Evolutionary conservation across 2,888 invertebrate genomes (phyloP).

Genomic region (Spatulosminthurus flaviceps): DNA sequence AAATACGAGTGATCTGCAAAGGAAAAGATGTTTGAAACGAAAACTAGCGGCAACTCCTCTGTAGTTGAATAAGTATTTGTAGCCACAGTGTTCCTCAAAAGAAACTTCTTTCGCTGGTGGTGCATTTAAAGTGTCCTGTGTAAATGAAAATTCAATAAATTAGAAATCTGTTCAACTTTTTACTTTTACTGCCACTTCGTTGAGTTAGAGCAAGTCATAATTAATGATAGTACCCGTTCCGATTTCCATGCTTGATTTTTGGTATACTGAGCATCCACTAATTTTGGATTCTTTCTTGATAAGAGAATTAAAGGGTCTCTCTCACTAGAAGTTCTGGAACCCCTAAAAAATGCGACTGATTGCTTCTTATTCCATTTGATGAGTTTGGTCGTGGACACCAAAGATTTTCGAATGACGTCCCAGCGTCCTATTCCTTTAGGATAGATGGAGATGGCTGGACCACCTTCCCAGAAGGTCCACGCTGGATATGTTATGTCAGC

Average conservation of each 20-base stretch:
- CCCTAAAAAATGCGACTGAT: slow-evolving; percentile 80
- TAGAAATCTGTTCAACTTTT: background rate
- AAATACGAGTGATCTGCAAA: slow-evolving; percentile 91
- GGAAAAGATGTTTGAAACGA: slow-evolving; percentile 91
- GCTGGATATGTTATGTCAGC: slow-evolving; percentile 91
- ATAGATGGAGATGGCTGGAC: slow-evolving; percentile 93
- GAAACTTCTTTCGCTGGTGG: slow-evolving; percentile 86
- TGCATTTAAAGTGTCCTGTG: slow-evolving; percentile 83
- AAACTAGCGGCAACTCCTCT: slow-evolving; percentile 98
- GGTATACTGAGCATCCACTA: slow-evolving; percentile 93
- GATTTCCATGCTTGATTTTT: slow-evolving; percentile 99
- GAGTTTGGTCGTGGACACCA: slow-evolving; percentile 74
- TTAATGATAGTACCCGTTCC: slow-evolving; percentile 72
- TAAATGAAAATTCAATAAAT: slow-evolving; percentile 58
- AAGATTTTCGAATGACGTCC: slow-evolving; percentile 82
- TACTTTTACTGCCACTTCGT: no score
- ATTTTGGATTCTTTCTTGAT: slow-evolving; percentile 76
- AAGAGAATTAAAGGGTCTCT: slow-evolving; percentile 86
- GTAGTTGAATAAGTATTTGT: slow-evolving; percentile 94
- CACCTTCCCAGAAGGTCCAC: slow-evolving; percentile 99
- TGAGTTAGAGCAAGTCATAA: no score
- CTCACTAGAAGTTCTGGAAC: slow-evolving; percentile 91
- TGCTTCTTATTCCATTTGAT: slow-evolving; percentile 82
- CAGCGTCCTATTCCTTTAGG: slow-evolving; percentile 93
- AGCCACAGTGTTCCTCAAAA: slow-evolving; percentile 88